phyloP scores from a whole-genome alignment of 1,140 invertebrate genomes.

The Campoletis sonorensis region DNA sequence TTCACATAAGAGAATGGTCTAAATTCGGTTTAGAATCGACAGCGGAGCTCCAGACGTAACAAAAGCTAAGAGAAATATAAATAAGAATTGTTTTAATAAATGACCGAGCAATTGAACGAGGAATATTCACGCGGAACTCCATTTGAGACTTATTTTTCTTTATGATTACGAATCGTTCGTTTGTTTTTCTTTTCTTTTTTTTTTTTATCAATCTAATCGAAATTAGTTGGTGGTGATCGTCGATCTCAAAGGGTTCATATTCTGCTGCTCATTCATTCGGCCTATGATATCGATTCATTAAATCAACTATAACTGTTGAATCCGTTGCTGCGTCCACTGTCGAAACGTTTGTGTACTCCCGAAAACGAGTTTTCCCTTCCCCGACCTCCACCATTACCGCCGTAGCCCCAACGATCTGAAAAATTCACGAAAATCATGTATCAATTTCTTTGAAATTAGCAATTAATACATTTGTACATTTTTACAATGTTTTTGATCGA shows the following conservation, averaged over 20 bases:
- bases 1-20: conserved; percentile 39
- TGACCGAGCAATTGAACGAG: conserved; percentile 19
- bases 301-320: conserved; percentile 65
- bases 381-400: conserved; percentile 54
- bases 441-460: too few relatives aligned
- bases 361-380: conserved; percentile 68
- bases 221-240: conserved; percentile 24
- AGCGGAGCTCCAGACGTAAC: conserved; percentile 37
- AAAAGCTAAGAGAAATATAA: conserved; percentile 50
- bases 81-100: conserved; percentile 42
- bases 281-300: conserved; percentile 31
- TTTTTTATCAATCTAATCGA: conserved; percentile 1
- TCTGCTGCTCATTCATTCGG: conserved; percentile 38
- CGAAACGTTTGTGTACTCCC: conserved; percentile 68
- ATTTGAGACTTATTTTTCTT: neutral
- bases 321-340: conserved; percentile 57
- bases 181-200: neutral
- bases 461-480: too few relatives aligned
- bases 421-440: too few relatives aligned
- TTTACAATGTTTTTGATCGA: too few relatives aligned
- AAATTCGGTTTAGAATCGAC: conserved; percentile 34
- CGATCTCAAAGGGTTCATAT: conserved; percentile 37
- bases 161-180: neutral
- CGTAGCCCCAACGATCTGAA: conserved; percentile 69
- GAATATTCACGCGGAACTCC: conserved; percentile 11